These are phyloP conservation scores for Alviniconcha marisindica DNA, from an alignment of 1,140 invertebrate species.

Conservation along the genomic window DNA sequence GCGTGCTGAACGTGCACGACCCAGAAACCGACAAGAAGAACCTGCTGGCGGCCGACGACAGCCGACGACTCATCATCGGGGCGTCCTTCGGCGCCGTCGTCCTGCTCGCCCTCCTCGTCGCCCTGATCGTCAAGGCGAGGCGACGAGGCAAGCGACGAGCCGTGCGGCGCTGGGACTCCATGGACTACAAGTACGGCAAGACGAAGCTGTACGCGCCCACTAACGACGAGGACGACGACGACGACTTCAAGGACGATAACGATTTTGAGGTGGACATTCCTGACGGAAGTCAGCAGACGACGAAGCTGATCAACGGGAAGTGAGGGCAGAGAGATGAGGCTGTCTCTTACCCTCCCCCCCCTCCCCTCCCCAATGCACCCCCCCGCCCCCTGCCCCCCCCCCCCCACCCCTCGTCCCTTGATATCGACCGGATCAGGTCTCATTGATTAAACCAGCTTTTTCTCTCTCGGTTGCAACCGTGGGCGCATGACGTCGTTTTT, in stretches of 20 bases:
- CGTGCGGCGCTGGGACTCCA: conserved; percentile 38
- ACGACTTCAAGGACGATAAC: conserved; percentile 30
- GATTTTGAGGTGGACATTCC: conserved; percentile 50
- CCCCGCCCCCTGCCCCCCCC: no score
- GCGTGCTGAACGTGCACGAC: conserved; percentile 24
- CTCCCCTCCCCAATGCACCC: no score
- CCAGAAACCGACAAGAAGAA: conserved; percentile 19
- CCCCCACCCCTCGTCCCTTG: no score
- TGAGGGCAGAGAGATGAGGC: conserved; percentile 8
- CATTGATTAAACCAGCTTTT: not conserved
- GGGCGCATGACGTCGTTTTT: not conserved
- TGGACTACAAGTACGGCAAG: conserved; percentile 48
- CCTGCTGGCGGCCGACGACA: conserved; percentile 6
- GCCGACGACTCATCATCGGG: conserved; percentile 36
- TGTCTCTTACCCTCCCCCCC: no score
- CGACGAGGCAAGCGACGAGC: not conserved
- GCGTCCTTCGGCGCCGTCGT: conserved; percentile 32
- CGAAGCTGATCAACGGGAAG: conserved; percentile 44
- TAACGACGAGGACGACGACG: conserved; percentile 30
- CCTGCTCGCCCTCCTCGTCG: conserved; percentile 20
- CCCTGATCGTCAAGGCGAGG: conserved; percentile 15
- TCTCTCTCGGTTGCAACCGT: not conserved
- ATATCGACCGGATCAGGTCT: not conserved
- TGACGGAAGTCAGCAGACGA: conserved; percentile 45
- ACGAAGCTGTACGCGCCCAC: conserved; percentile 44